phyloP scores from a whole-genome alignment of 2,888 invertebrate genomes.

The Nipponacmea schrenckii region DNA sequence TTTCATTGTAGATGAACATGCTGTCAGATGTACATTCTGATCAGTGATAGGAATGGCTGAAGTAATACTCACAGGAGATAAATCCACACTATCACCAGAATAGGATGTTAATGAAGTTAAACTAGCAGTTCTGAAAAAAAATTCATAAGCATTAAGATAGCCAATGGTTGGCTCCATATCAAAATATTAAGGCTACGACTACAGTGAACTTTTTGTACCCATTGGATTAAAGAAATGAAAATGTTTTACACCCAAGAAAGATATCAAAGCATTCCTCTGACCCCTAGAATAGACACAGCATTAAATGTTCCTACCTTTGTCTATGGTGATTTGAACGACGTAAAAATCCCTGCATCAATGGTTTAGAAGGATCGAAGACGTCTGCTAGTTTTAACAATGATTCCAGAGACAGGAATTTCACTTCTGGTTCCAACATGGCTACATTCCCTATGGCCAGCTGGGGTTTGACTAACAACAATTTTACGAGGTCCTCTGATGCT shows the following conservation, averaged over 20 bases:
- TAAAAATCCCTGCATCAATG: constrained; percentile 56
- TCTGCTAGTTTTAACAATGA: constrained; percentile 69
- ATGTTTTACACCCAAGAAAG: background rate
- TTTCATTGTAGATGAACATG: too few relatives aligned
- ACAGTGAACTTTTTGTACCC: too few relatives aligned
- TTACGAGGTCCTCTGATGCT: constrained; percentile 58
- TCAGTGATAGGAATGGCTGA: too few relatives aligned
- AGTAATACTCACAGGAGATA: background rate
- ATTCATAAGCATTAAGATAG: background rate
- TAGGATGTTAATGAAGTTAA: constrained; percentile 44
- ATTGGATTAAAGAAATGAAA: background rate
- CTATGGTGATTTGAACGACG: constrained; percentile 37
- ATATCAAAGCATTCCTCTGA: background rate
- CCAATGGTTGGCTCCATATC: too few relatives aligned
- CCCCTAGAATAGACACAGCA: background rate
- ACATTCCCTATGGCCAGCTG: constrained; percentile 62
- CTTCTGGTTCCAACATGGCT: constrained; percentile 52
- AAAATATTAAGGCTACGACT: too few relatives aligned
- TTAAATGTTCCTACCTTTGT: constrained; percentile 30
- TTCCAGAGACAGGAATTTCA: constrained; percentile 44
- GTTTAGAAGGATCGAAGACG: constrained; percentile 76
- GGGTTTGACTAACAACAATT: constrained; percentile 62
- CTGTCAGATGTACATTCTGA: too few relatives aligned
- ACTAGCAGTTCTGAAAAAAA: constrained; percentile 37
- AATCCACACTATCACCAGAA: constrained; percentile 31